Conservation (phyloP, 2,888 invertebrate genomes). For the Callyntrura sp. region DNA sequence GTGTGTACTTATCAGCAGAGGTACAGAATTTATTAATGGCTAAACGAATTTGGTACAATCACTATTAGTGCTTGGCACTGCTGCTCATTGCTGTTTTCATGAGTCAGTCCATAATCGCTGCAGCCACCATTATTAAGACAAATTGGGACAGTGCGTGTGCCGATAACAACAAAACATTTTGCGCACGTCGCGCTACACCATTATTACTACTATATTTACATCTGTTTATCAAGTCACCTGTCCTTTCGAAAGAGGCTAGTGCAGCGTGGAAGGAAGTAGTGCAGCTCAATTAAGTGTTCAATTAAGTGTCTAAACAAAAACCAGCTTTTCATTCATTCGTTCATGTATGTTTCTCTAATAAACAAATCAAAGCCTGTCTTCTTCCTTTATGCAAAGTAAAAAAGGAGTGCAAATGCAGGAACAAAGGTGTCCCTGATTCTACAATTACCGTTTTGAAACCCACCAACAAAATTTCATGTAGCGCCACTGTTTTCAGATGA, state of each 20-base stretch:
- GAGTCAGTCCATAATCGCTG: slow-evolving; percentile 2
- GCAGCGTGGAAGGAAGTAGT: slow-evolving; percentile 54
- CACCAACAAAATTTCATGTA: neutral
- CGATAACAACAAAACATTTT: slow-evolving; percentile 24
- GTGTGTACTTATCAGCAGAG: slow-evolving; percentile 15
- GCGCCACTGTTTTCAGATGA: neutral
- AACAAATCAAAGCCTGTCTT: neutral
- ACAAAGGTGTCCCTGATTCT: neutral
- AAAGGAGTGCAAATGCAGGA: neutral
- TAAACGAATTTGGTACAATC: slow-evolving; percentile 43
- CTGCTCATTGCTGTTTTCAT: neutral
- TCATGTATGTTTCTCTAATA: neutral
- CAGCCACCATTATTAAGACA: slow-evolving; percentile 23
- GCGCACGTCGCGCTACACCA: neutral
- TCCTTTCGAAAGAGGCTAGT: neutral
- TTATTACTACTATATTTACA: neutral
- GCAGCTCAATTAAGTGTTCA: slow-evolving; percentile 40
- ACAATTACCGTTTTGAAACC: slow-evolving; percentile 15
- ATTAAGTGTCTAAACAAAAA: slow-evolving; percentile 10
- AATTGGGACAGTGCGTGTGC: slow-evolving; percentile 56
- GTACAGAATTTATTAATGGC: slow-evolving; percentile 3
- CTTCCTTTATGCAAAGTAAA: slow-evolving; percentile 19
- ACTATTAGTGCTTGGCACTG: slow-evolving; percentile 39
- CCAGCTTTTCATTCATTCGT: slow-evolving; percentile 26
- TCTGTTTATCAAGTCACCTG: slow-evolving; percentile 3